Base-by-base conservation (phyloP, 1,140 invertebrate genomes). In the Aphaenogaster ashmeadi region DNA sequence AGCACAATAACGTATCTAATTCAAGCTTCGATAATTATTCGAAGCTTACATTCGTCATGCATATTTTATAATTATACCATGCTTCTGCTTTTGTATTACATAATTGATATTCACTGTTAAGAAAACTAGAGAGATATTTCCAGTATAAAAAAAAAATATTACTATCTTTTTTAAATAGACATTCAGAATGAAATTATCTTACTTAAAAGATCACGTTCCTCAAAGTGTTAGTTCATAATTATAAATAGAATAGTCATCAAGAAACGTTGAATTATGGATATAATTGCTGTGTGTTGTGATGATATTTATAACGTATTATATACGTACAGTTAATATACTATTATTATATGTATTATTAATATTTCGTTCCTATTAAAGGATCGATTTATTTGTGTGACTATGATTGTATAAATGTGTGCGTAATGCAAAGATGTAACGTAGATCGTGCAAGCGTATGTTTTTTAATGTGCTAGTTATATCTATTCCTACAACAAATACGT, bases 291-390 rank as follows among this genome's bases (percentile, higher is more conserved):
- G 27, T 36, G 21, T 27, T 69, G 66, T 64, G 13, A 62, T 13
- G 27, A 62, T 41, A 74, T 84, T 72, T 84, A 60, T 69, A 38
- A 36, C 36, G 44, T 72, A 58, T 69, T 54, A 81, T 54, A 56
- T 33, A 69, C 13, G 5, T 72, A 56, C 2, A 15, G 13, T 27
- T 52, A 38, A 41, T 67, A 36, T 66, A 41, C 38, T 38, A 69
- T 81, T 54, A 54, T 54, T 52, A 27, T 52, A 64, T 50, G 13
- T 62, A 78, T 78, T 33, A 44, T 41, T 50, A 15, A 80, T 80
- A 36, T 15, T 60, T 74, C 33, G 13, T 47, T 67, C 13, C 18
- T 60, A 62, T 47, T 27, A 27, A 60, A 75, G 18, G 18, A 33
- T 47, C 21, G 0, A 62, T 36, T 38, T 75, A 33, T 50, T 47